phyloP scores from a whole-genome alignment of 2,888 invertebrate genomes.

The Ochlodes sylvanus region DNA sequence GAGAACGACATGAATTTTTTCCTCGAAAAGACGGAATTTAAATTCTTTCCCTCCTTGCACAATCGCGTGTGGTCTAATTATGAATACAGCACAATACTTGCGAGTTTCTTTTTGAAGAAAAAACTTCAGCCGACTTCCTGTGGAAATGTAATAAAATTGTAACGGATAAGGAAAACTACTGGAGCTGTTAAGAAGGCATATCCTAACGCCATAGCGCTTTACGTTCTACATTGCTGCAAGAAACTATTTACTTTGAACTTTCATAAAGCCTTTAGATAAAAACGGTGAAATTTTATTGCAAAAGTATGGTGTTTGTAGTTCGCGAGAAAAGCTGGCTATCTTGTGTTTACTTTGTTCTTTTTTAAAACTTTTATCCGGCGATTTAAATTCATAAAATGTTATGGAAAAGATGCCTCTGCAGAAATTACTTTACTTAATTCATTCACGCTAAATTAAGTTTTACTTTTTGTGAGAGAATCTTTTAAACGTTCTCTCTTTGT shows the following conservation, averaged over 20 bases:
- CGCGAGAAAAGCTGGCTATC: slow-evolving; percentile 35
- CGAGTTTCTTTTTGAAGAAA: slow-evolving; percentile 54
- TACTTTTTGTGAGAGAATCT: slow-evolving; percentile 23
- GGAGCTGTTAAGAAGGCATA: slow-evolving; percentile 64
- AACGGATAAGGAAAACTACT: slow-evolving; percentile 64
- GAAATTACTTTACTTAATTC: slow-evolving; percentile 26
- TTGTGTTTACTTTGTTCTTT: slow-evolving; percentile 30
- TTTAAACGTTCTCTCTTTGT: slow-evolving; percentile 29
- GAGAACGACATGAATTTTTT: slow-evolving; percentile 75
- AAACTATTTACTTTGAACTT: slow-evolving; percentile 56
- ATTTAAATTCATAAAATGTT: slow-evolving; percentile 34
- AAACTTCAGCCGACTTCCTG: slow-evolving; percentile 59
- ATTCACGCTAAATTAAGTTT: slow-evolving; percentile 33
- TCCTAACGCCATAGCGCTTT: slow-evolving; percentile 58
- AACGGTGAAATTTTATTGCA: slow-evolving; percentile 39
- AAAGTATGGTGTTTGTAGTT: slow-evolving; percentile 38
- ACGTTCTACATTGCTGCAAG: slow-evolving; percentile 57
- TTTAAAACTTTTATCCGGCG: slow-evolving; percentile 28
- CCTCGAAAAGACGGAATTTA: slow-evolving; percentile 75
- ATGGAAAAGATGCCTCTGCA: slow-evolving; percentile 32
- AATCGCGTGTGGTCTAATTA: slow-evolving; percentile 84
- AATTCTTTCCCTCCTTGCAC: slow-evolving; percentile 74
- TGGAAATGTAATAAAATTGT: slow-evolving; percentile 64
- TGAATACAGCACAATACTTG: slow-evolving; percentile 64
- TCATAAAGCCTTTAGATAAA: slow-evolving; percentile 41